phyloP scores from a whole-genome alignment of 2,113 vertebrate genomes.

The Crocuta crocuta region DNA sequence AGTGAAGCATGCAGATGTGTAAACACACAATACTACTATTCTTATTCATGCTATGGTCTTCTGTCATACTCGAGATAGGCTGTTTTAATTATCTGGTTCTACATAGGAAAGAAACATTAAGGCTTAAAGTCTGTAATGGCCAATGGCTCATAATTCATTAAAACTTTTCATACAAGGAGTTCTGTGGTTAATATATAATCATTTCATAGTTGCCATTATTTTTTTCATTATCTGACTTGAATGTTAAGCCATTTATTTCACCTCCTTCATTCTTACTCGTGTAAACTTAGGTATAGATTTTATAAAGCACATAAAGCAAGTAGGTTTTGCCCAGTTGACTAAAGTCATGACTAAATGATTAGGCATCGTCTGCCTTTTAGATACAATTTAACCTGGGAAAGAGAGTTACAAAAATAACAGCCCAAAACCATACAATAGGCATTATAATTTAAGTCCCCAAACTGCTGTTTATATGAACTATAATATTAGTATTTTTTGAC shows the following conservation, averaged over 20 bases:
- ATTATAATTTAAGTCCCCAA: constrained; percentile 9
- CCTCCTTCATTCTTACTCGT: constrained; percentile 47
- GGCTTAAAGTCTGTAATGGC: constrained; percentile 69
- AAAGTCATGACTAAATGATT: neutral
- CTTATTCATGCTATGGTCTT: constrained; percentile 20
- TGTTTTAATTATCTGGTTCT: constrained; percentile 58
- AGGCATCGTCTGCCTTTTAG: constrained; percentile 21
- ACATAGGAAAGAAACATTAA: constrained; percentile 75
- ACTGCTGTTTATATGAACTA: constrained; percentile 48
- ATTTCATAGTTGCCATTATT: constrained; percentile 64
- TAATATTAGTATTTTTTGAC: constrained; percentile 39
- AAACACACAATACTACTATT: constrained; percentile 27
- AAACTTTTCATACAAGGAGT: constrained; percentile 74
- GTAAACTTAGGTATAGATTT: constrained; percentile 24
- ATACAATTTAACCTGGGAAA: constrained; percentile 27
- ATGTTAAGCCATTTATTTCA: constrained; percentile 54
- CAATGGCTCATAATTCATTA: constrained; percentile 76
- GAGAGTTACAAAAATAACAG: constrained; percentile 40
- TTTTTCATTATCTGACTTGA: constrained; percentile 54
- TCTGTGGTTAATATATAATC: constrained; percentile 65
- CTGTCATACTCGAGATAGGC: constrained; percentile 57
- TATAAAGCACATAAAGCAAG: constrained; percentile 35
- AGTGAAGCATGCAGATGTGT: constrained; percentile 60
- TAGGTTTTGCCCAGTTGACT: neutral
- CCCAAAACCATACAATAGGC: neutral